A percentile compares a stretch with the other conserved stretches of the same genome.
phyloP scores from a whole-genome alignment of 2,797 vertebrate species.

The Peromyscus aztecus region DNA sequence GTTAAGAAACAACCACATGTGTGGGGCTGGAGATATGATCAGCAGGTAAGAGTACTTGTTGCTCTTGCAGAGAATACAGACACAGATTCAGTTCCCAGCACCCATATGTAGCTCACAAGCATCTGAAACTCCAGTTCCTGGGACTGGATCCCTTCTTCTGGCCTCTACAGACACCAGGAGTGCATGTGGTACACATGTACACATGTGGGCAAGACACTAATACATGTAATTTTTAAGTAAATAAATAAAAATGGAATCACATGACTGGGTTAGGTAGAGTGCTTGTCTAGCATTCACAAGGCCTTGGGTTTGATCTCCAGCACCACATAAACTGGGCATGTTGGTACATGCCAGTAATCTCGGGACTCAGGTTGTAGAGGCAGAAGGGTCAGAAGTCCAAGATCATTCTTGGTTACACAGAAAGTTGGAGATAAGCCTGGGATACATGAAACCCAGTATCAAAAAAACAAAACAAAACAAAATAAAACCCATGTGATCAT shows the following conservation, averaged over 20 bases:
- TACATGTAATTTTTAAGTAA: no score
- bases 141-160: neutral
- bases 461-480: neutral
- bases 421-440: neutral
- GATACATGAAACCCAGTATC: neutral
- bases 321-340: neutral
- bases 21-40: neutral
- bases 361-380: neutral
- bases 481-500: neutral
- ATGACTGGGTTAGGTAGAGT: neutral
- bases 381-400: neutral
- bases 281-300: neutral
- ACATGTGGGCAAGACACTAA: neutral
- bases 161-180: neutral
- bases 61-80: neutral
- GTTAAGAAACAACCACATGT: neutral
- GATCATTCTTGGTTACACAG: neutral
- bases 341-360: neutral
- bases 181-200: neutral
- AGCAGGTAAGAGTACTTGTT: neutral
- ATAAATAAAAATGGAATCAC: neutral
- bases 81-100: neutral
- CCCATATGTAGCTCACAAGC: neutral
- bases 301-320: neutral
- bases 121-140: neutral